Evolutionary conservation across 2,888 invertebrate genomes (phyloP).

Genomic region (Cecidostiba fungosa): DNA sequence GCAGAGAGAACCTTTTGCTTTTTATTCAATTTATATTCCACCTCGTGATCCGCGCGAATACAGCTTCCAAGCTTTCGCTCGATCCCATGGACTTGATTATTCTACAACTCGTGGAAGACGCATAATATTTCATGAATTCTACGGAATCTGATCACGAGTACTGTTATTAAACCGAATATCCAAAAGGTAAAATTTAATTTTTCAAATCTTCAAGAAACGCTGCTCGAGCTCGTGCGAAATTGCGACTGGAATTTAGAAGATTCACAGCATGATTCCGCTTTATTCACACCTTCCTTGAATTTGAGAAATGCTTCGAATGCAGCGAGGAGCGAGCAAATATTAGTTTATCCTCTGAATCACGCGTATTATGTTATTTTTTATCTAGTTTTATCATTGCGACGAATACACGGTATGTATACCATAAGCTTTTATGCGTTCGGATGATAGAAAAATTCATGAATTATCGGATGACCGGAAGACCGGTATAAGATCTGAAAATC

Average conservation of each 20-base stretch:
- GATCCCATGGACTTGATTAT: neutral
- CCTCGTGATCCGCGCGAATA: too few species aligned
- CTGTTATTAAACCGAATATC: neutral
- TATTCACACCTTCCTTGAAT: neutral
- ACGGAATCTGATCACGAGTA: too few species aligned
- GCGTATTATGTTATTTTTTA: neutral
- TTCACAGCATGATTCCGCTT: neutral
- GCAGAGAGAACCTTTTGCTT: neutral
- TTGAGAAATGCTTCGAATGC: conserved; percentile 1
- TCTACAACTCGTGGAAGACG: neutral
- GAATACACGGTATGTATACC: too few species aligned
- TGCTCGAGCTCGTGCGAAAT: neutral
- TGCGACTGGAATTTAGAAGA: neutral
- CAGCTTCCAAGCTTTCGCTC: too few species aligned
- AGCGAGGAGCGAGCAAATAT: neutral
- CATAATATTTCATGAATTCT: neutral
- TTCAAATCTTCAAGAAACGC: neutral
- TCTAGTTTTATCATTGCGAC: too few species aligned
- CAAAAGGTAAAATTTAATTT: neutral
- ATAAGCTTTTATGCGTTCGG: neutral
- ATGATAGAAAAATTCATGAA: neutral
- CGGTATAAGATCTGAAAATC: neutral
- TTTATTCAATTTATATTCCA: neutral
- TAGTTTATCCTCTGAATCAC: neutral
- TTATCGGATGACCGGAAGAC: neutral